A percentile compares a stretch with the other conserved stretches of the same genome.
These are phyloP conservation scores for Hycleus phaleratus DNA, from an alignment of 1,140 invertebrate genomes.

Conservation along the genomic window DNA sequence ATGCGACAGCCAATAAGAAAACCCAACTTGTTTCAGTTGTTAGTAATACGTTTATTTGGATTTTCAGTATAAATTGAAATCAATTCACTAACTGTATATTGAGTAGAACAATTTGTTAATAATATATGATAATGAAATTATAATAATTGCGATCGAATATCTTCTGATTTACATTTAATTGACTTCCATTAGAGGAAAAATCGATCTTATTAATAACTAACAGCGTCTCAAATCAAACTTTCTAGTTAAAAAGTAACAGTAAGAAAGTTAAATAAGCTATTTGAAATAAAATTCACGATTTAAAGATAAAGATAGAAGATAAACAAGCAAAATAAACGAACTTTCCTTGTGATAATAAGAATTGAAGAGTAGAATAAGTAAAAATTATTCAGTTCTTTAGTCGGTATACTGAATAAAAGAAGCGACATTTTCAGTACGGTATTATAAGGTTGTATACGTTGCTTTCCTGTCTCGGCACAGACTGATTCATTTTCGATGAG, in stretches of 20 bases:
- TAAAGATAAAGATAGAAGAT: conserved; percentile 8
- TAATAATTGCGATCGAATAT: too few species aligned
- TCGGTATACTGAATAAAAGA: conserved; percentile 4
- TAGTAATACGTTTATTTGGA: conserved; percentile 19
- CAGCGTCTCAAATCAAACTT: too few species aligned
- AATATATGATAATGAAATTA: conserved; percentile 1
- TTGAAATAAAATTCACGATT: neutral
- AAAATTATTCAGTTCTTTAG: conserved; percentile 14
- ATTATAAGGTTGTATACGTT: neutral
- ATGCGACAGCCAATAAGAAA: conserved; percentile 24
- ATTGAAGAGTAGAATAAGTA: conserved; percentile 8
- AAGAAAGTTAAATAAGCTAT: too few species aligned
- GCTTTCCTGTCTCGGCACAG: conserved; percentile 2
- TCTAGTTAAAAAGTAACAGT: too few species aligned
- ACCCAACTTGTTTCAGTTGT: conserved; percentile 14
- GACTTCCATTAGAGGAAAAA: too few species aligned
- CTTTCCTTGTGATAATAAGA: conserved; percentile 14
- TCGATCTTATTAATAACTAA: too few species aligned
- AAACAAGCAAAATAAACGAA: conserved; percentile 5
- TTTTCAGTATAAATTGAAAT: neutral
- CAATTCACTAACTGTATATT: neutral
- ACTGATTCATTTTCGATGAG: conserved; percentile 20
- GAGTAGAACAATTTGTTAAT: conserved; percentile 6
- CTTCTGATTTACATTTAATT: too few species aligned
- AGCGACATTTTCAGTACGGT: conserved; percentile 9